Base-by-base conservation (phyloP, 2,797 vertebrate species). In the Melanotaenia parkinsoni region DNA sequence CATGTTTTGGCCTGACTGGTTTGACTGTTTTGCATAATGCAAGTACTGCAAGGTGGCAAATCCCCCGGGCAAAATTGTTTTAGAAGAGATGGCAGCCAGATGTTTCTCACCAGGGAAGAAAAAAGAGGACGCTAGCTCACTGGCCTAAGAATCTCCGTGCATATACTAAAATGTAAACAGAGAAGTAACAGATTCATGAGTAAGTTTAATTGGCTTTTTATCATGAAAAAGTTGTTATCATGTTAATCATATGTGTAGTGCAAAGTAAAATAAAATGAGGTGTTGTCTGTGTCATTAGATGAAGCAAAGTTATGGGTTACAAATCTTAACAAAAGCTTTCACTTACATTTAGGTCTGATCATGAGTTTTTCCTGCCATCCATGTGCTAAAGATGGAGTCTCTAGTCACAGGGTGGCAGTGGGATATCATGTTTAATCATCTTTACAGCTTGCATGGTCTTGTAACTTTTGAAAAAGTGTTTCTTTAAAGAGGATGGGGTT, bases 21-120 rank as follows among this genome's bases (percentile, higher is more conserved):
- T 83, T 57, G 60, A 69, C 79, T 86, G 66, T 63, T 87, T 86
- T 88, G 84, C 88, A 87, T 89, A 85, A 87, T 84, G 82, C 80
- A 80, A 85, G 70, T 85, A 71, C 72, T 79, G 81, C 82, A 82
- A 84, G 83, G 79, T 85, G 78, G 72, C 70, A 80, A 76, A 81
- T 85, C 83, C 77, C 69, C 3, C 0, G 58, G 61, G 74, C 40
- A 58, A 61, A 80, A 77, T 77, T 70, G 78, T 86, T 84, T 73
- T 51, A 60, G 71, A 76, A 59, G 82, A 82, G 53, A 78, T 67
- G 58, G 68, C 13, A 10, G n/a, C 81, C 88, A 86, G 87, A 87
- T 88, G 86, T 70, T 72, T 70, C 69, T 74, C 65, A 43, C 40
- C 18, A 45, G 58, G 43, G 28, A 28, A 28, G 28, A 28, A 28